Conservation (phyloP, 2,888 invertebrate genomes). For the Seladonia tumulorum region DNA sequence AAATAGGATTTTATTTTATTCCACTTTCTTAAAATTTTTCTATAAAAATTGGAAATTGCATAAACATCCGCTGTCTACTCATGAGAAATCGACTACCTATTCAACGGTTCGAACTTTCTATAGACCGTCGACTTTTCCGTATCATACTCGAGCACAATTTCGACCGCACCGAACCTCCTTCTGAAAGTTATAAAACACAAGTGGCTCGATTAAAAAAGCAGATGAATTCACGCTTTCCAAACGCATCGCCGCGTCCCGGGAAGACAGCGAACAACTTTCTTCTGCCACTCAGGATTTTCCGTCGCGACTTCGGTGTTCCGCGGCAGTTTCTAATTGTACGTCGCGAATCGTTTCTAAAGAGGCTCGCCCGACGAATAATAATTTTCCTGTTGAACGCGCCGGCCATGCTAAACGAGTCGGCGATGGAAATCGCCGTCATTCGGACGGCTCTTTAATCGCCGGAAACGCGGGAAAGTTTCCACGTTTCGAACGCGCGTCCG, state of each 20-base stretch:
- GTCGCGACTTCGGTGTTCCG: neutral
- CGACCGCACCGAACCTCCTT: too few species aligned
- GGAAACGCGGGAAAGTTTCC: conserved; percentile 13
- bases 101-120: neutral
- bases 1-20: too few species aligned
- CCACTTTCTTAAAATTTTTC: too few species aligned
- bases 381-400: conserved; percentile 6
- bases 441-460: neutral
- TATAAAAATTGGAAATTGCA: too few species aligned
- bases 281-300: conserved; percentile 1
- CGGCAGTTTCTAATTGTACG: conserved; percentile 7
- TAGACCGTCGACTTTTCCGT: too few species aligned
- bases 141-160: too few species aligned
- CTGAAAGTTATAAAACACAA: neutral
- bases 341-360: neutral
- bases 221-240: conserved; percentile 4
- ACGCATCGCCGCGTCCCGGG: neutral
- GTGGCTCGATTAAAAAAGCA: neutral
- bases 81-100: neutral
- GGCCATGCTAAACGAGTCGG: neutral
- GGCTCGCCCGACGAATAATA: conserved; percentile 2
- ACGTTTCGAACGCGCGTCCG: neutral
- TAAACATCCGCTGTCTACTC: too few species aligned
- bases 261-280: neutral
- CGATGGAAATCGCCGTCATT: neutral